Percentiles rank a stretch among this genome's conserved stretches.
These are phyloP conservation scores for Alexandromys fortis DNA, from an alignment of 2,113 vertebrate genomes.

Conservation along the genomic window DNA sequence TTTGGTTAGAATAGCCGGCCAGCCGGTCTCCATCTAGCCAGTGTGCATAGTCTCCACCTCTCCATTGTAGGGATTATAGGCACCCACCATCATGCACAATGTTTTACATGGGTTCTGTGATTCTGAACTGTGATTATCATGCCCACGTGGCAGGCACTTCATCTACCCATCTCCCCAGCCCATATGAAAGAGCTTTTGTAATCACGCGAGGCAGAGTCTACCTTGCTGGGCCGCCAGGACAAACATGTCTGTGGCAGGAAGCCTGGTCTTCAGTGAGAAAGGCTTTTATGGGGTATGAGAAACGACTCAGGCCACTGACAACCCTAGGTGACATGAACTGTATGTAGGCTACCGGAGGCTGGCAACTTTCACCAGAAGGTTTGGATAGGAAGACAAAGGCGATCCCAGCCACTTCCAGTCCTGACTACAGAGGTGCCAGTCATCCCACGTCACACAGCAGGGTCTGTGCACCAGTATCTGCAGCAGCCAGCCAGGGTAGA, in stretches of 20 bases:
- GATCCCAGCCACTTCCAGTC: not conserved
- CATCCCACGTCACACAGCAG: not conserved
- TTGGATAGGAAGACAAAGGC: not conserved
- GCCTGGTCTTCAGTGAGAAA: no score
- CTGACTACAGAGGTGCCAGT: not conserved
- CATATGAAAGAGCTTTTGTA: not conserved
- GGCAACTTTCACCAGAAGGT: not conserved
- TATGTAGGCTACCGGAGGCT: not conserved
- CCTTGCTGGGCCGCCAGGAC: not conserved
- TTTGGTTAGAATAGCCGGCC: not conserved
- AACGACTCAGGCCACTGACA: not conserved
- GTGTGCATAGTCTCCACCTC: not conserved
- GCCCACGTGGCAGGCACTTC: not conserved
- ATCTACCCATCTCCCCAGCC: not conserved
- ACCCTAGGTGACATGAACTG: no score
- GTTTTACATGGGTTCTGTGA: no score
- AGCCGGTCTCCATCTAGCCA: not conserved
- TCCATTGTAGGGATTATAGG: not conserved
- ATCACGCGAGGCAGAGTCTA: not conserved
- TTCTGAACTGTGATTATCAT: not conserved
- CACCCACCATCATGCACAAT: no score
- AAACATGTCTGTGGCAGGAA: not conserved
- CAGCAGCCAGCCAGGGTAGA: not conserved
- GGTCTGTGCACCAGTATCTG: no score
- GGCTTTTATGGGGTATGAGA: no score